Evolutionary conservation across 2,113 vertebrate genomes (phyloP).

Genomic region (Neodon shergylaensis): DNA sequence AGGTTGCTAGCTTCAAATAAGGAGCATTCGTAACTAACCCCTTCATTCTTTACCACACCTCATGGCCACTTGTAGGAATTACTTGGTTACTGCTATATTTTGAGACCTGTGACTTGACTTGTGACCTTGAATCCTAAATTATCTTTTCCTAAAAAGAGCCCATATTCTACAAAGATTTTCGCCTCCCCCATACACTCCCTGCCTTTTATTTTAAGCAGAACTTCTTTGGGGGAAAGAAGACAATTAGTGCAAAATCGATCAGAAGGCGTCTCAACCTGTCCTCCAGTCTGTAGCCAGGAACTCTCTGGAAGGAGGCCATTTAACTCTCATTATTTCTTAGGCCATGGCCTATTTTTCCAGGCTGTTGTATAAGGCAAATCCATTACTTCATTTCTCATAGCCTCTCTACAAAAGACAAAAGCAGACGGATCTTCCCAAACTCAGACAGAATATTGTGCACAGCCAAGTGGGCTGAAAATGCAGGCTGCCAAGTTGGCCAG

Average conservation of each 20-base stretch:
- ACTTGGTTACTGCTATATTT: background rate
- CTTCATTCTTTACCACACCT: background rate
- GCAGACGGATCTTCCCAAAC: conserved; percentile 76
- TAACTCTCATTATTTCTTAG: conserved; percentile 75
- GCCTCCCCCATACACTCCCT: background rate
- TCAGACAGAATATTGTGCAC: conserved; percentile 72
- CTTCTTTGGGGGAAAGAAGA: conserved; percentile 55
- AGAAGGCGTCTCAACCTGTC: conserved; percentile 79
- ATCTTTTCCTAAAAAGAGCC: conserved; percentile 10
- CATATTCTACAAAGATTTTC: background rate
- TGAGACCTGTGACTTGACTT: background rate
- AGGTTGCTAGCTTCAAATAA: background rate
- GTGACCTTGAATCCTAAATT: background rate
- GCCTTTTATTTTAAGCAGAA: conserved; percentile 53
- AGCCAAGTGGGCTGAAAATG: conserved; percentile 73
- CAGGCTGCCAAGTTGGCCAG: conserved; percentile 76
- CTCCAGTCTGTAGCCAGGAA: conserved; percentile 73
- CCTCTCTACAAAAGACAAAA: conserved; percentile 72
- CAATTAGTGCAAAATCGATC: conserved; percentile 76
- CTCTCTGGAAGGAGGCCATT: conserved; percentile 75
- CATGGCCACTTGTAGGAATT: background rate
- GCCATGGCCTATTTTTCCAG: conserved; percentile 79
- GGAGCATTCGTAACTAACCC: background rate
- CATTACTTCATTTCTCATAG: conserved; percentile 74
- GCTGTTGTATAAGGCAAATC: conserved; percentile 75